Evolutionary conservation across 2,888 invertebrate species (phyloP).

Genomic region (Cremastobaeus sp.): DNA sequence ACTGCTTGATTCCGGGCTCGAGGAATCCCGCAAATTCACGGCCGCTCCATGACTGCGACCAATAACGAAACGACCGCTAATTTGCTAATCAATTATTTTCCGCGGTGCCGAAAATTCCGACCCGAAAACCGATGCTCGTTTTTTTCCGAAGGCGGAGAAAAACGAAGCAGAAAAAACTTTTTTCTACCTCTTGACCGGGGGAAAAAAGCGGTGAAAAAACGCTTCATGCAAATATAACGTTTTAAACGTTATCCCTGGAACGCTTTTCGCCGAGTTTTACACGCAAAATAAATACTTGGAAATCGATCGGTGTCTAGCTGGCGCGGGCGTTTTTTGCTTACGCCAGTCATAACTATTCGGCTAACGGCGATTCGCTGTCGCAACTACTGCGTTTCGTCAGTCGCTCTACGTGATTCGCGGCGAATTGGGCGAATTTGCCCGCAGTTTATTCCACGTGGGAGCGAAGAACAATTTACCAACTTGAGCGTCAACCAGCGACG

Average conservation of each 20-base stretch:
- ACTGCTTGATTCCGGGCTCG: constrained; percentile 14
- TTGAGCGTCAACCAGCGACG: constrained; percentile 33
- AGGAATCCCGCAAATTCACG: constrained; percentile 33
- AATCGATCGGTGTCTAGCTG: constrained; percentile 19
- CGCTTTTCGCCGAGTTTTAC: no score
- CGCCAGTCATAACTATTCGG: constrained; percentile 42
- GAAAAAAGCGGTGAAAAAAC: no score
- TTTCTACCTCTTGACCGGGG: no score
- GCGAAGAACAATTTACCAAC: constrained; percentile 45
- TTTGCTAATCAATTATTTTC: no score
- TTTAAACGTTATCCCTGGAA: no score
- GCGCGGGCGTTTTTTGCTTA: constrained; percentile 36
- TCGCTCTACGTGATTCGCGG: constrained; percentile 49
- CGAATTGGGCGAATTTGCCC: constrained; percentile 52
- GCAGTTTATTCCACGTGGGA: constrained; percentile 31
- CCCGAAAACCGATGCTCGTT: no score
- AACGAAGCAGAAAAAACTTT: no score
- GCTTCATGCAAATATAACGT: no score
- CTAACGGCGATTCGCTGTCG: constrained; percentile 51
- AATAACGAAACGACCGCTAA: constrained; percentile 4
- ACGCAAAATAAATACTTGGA: constrained; percentile 23
- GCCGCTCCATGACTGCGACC: constrained; percentile 13
- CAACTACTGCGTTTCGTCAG: constrained; percentile 35
- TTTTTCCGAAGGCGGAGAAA: no score
- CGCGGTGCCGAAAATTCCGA: no score